Evolutionary conservation across 2,113 vertebrate genomes (phyloP), one percentile per base, ranked within the genome.

Genomic region (Phycodurus eques): DNA sequence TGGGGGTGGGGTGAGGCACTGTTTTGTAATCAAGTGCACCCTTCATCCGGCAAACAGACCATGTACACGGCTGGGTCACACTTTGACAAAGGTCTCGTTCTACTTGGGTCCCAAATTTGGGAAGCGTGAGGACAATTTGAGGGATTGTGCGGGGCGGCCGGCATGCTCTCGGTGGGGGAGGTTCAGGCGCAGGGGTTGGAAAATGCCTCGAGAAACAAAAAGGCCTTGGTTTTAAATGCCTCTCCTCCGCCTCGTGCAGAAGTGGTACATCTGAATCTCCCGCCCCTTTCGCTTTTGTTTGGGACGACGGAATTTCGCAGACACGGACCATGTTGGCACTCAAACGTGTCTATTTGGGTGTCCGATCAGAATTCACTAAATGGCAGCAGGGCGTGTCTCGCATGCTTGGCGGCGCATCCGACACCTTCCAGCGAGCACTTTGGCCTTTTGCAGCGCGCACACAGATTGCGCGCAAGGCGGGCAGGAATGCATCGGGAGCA

Each of bases 161-260:
- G 82, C 87, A 92, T 92, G 59, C 31, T 61, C 88, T 91, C 68
- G 80, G 79, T 87, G 68, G 49, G 63, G 86, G 89, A 83, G 75
- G 84, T 84, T 84, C n/a, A 81, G 76, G 75, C 33, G 76, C 72
- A 82, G 83, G 75, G 86, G 84, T 73, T 84, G 73, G 76, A 83
- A 91, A 91, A 90, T 86, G 83, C 73, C 83, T 88, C 79, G 0
- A 61, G 59, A 75, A 81, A 85, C 81, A 90, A 90, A 88, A 85
- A 81, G 78, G 78, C 76, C 83, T 72, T 81, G 75, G 85, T 87
- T 81, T 86, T 76, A 73, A 73, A 86, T 77, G 80, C 71, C 80
- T 81, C 70, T 78, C 74, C 63, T 79, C 81, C 71, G 80, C 82
- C 86, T 72, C 65, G 8, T 22, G 53, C 14, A 35, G 73, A 64